These are phyloP conservation scores for Encarsia formosa DNA, from an alignment of 2,888 invertebrate species.

Conservation along the genomic window DNA sequence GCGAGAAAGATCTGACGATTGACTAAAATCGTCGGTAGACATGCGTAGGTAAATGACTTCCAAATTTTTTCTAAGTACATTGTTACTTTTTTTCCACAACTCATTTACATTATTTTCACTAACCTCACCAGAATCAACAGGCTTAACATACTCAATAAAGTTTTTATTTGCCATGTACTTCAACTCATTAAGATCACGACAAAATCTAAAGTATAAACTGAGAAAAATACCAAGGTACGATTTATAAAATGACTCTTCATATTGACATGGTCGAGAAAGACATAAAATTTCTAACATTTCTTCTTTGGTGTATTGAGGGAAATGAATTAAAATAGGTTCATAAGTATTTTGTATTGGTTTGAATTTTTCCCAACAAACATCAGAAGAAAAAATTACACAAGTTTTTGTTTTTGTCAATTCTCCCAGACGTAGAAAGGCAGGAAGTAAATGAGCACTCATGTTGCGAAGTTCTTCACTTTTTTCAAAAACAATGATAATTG, in stretches of 20 bases:
- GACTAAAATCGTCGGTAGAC: slow-evolving; percentile 38
- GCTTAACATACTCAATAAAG: slow-evolving; percentile 75
- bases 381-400: slow-evolving; percentile 72
- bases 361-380: slow-evolving; percentile 78
- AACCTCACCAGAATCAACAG: slow-evolving; percentile 65
- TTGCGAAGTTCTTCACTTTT: slow-evolving; percentile 75
- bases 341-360: slow-evolving; percentile 64
- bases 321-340: slow-evolving; percentile 71
- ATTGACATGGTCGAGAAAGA: slow-evolving; percentile 44
- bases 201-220: slow-evolving; percentile 78
- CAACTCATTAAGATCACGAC: slow-evolving; percentile 80
- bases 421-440: slow-evolving; percentile 67
- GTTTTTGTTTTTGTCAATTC: slow-evolving; percentile 68
- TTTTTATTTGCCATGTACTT: slow-evolving; percentile 73
- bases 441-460: slow-evolving; percentile 70
- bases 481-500: slow-evolving; percentile 70
- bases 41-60: slow-evolving; percentile 74
- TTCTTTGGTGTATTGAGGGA: slow-evolving; percentile 77
- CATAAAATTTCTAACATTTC: slow-evolving; percentile 58
- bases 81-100: slow-evolving; percentile 77
- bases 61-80: slow-evolving; percentile 69
- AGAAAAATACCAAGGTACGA: slow-evolving; percentile 80
- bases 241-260: slow-evolving; percentile 61
- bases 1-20: slow-evolving; percentile 32
- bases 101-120: slow-evolving; percentile 62